These are phyloP conservation scores for Miniopterus natalensis DNA, from an alignment of 2,113 vertebrate genomes.

Conservation along the genomic window DNA sequence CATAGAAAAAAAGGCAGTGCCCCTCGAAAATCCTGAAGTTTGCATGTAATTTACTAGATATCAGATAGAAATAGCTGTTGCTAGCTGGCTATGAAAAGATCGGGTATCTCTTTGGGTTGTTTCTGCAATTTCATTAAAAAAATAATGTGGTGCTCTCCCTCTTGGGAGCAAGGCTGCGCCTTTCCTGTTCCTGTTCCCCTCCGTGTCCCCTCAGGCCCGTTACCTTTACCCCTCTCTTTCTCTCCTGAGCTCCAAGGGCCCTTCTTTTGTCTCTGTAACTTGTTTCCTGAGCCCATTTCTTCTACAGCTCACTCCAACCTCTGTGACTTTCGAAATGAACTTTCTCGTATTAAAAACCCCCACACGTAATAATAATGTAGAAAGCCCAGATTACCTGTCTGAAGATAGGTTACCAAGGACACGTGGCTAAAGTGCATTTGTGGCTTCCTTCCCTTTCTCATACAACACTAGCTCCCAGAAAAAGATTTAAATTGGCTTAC, in stretches of 20 bases:
- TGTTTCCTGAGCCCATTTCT: neutral
- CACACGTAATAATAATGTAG: neutral
- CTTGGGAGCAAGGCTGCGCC: neutral
- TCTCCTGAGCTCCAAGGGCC: no score
- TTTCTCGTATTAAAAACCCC: neutral
- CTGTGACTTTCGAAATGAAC: neutral
- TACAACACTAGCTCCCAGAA: neutral
- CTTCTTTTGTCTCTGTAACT: neutral
- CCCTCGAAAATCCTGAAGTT: constrained; percentile 1
- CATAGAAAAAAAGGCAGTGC: neutral
- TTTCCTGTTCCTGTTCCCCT: neutral
- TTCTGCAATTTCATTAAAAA: constrained; percentile 23
- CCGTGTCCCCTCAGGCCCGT: no score
- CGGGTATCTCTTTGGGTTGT: neutral
- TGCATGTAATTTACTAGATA: neutral
- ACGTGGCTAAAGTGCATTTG: neutral
- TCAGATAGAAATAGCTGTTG: neutral
- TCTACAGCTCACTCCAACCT: neutral
- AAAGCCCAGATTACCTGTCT: neutral
- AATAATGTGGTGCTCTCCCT: neutral
- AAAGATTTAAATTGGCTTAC: constrained; percentile 24
- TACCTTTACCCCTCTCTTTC: neutral
- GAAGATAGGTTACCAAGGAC: constrained; percentile 4
- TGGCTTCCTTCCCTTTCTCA: constrained; percentile 2
- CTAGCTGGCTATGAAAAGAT: neutral